These are phyloP conservation scores for Spatulosminthurus flaviceps DNA, from an alignment of 2,888 invertebrate species.

Conservation along the genomic window DNA sequence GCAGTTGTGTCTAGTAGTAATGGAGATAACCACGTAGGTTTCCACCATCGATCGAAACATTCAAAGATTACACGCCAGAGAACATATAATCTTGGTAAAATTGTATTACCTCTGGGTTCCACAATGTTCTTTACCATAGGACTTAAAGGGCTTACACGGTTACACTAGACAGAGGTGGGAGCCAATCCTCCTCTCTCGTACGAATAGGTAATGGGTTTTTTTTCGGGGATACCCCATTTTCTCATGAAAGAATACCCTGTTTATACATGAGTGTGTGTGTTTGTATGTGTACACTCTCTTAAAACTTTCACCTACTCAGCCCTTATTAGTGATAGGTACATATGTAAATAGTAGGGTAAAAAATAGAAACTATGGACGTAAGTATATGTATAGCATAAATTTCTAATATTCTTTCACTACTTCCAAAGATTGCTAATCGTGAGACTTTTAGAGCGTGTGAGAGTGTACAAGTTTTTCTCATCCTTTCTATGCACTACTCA, in stretches of 20 bases:
- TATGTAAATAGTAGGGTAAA: too few species aligned
- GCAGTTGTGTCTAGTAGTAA: neutral
- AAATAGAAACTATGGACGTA: neutral
- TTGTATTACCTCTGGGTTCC: slow-evolving; percentile 31
- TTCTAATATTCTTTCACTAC: neutral
- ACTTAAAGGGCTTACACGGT: slow-evolving; percentile 45
- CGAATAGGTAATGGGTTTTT: slow-evolving; percentile 1
- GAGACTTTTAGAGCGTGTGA: slow-evolving; percentile 14
- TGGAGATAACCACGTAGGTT: neutral
- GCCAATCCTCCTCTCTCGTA: neutral
- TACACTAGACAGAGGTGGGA: neutral
- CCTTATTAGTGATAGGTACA: too few species aligned
- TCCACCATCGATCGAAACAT: slow-evolving; percentile 27
- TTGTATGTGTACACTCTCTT: too few species aligned
- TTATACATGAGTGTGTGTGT: too few species aligned
- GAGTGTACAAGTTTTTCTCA: neutral
- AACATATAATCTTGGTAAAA: slow-evolving; percentile 45
- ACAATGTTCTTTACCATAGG: slow-evolving; percentile 37
- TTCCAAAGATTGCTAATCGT: slow-evolving; percentile 10
- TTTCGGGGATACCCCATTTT: neutral
- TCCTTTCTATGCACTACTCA: neutral
- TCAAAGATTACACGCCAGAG: slow-evolving; percentile 46
- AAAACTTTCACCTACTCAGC: too few species aligned
- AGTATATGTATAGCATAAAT: neutral
- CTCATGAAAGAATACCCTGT: slow-evolving; percentile 8